Conservation (phyloP, 1,140 invertebrate species). For the Zaprionus capensis region DNA sequence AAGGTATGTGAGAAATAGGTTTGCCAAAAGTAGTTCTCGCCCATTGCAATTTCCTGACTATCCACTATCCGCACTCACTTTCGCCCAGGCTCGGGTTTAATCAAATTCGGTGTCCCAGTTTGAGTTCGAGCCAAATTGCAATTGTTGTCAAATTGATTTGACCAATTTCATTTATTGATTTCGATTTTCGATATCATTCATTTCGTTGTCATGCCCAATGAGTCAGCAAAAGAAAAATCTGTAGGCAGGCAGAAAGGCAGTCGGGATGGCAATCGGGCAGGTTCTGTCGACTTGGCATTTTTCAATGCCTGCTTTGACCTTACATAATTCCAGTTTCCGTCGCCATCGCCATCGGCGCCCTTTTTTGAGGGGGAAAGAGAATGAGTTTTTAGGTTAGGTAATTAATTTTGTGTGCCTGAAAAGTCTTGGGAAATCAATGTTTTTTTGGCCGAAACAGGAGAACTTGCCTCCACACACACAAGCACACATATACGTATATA, state of each 20-base stretch:
- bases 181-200: slow-evolving; percentile 80
- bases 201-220: slow-evolving; percentile 74
- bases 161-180: slow-evolving; percentile 82
- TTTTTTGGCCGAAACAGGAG: slow-evolving; percentile 37
- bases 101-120: slow-evolving; percentile 73
- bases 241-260: not conserved
- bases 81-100: slow-evolving; percentile 45
- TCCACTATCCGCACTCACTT: not conserved
- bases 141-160: slow-evolving; percentile 82
- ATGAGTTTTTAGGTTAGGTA: slow-evolving; percentile 77
- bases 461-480: slow-evolving; percentile 6
- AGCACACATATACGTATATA: not conserved
- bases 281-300: slow-evolving; percentile 46
- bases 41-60: not conserved
- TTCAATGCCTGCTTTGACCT: slow-evolving; percentile 28
- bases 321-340: slow-evolving; percentile 52
- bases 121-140: slow-evolving; percentile 58
- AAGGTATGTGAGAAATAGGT: not conserved
- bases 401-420: slow-evolving; percentile 76
- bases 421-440: slow-evolving; percentile 82
- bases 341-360: slow-evolving; percentile 25
- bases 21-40: not conserved
- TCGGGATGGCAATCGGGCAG: slow-evolving; percentile 8
- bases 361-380: not conserved
- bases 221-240: slow-evolving; percentile 56